Evolutionary conservation across 2,797 vertebrate genomes (phyloP).

Genomic region (Eidolon dupreanum): DNA sequence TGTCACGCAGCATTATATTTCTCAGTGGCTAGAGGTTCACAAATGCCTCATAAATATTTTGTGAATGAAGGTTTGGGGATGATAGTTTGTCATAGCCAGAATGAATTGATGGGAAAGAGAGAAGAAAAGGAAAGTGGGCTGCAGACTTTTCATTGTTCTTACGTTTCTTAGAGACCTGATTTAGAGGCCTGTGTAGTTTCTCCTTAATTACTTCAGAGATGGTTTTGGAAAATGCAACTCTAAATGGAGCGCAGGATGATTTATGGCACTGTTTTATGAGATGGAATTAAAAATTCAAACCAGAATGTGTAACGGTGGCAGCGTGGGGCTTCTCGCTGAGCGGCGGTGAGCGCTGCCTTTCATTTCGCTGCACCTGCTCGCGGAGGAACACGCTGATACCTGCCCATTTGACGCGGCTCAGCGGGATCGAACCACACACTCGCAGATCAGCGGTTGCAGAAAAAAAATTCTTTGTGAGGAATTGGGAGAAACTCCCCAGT

Average conservation of each 20-base stretch:
- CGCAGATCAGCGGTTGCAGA: background rate
- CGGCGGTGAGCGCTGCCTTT: background rate
- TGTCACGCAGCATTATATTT: conserved; percentile 66
- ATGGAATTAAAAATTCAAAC: conserved; percentile 75
- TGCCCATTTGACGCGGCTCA: background rate
- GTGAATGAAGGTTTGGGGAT: conserved; percentile 66
- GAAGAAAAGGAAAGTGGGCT: conserved; percentile 6
- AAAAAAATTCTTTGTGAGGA: background rate
- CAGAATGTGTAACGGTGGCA: conserved; percentile 55
- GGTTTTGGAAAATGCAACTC: conserved; percentile 62
- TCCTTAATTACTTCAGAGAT: conserved; percentile 74
- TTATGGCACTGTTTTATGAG: conserved; percentile 72
- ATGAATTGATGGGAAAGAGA: conserved; percentile 46
- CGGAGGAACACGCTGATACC: background rate
- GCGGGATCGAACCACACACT: background rate
- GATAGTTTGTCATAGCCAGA: conserved; percentile 59
- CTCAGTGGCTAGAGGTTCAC: conserved; percentile 68
- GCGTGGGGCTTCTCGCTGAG: conserved; percentile 57
- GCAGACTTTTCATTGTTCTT: conserved; percentile 24
- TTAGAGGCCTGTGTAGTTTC: conserved; percentile 65
- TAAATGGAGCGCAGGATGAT: conserved; percentile 66
- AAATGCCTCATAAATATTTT: conserved; percentile 80
- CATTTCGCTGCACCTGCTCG: conserved; percentile 52
- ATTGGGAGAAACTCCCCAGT: background rate
- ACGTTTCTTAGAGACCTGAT: conserved; percentile 66